Percentiles rank a stretch among this genome's conserved stretches.
These are phyloP conservation scores for Lottia scabra DNA, from an alignment of 2,888 invertebrate genomes.

Conservation along the genomic window DNA sequence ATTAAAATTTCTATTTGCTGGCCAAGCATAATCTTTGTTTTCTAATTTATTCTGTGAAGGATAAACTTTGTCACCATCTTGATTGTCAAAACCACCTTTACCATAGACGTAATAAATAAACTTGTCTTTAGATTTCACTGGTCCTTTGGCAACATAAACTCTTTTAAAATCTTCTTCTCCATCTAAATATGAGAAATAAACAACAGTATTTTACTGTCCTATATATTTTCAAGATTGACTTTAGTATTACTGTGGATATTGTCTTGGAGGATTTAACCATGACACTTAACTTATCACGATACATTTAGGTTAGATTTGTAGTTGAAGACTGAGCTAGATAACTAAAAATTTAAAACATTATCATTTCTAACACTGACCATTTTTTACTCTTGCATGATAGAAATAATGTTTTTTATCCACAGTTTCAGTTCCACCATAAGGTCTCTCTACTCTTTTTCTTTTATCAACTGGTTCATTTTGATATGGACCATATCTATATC, in stretches of 20 bases:
- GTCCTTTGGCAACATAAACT: conserved; percentile 57
- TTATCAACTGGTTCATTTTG: conserved; percentile 31
- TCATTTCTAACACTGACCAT: no score
- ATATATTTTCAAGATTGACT: no score
- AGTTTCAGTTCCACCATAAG: conserved; percentile 56
- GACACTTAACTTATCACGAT: no score
- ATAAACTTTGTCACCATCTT: conserved; percentile 41
- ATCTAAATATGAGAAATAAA: background rate
- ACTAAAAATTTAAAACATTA: no score
- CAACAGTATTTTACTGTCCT: no score
- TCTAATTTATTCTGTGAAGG: conserved; percentile 43
- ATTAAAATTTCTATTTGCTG: conserved; percentile 44
- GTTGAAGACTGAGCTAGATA: no score
- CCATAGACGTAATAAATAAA: conserved; percentile 63
- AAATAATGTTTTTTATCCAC: conserved; percentile 57
- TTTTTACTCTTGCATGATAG: conserved; percentile 57
- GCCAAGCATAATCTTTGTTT: conserved; percentile 52
- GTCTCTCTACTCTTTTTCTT: conserved; percentile 46
- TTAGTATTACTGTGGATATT: no score
- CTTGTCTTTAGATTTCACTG: conserved; percentile 53
- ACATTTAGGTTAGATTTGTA: no score
- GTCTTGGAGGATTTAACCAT: no score
- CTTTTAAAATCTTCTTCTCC: conserved; percentile 55
- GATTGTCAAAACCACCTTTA: conserved; percentile 52
- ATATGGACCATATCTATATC: conserved; percentile 52